phyloP scores from a whole-genome alignment of 2,888 invertebrate species.

The Ectemnius lituratus region DNA sequence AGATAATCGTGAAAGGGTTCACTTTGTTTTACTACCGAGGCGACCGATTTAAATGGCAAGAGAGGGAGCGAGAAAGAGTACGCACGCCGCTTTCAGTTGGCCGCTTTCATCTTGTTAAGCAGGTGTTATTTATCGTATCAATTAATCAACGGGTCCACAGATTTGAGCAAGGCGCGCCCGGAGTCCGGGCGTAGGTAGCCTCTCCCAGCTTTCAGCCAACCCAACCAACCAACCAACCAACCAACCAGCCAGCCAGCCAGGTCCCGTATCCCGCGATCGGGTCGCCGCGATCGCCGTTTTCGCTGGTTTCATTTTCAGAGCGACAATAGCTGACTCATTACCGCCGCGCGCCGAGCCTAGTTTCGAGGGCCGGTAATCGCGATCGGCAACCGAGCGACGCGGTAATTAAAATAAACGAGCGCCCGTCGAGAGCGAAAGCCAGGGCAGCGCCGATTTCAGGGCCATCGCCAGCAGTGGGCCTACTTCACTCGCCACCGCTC shows the following conservation, averaged over 20 bases:
- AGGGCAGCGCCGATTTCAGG: neutral
- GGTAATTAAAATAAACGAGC: constrained; percentile 8
- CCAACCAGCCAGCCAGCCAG: too few relatives aligned
- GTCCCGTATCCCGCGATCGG: too few relatives aligned
- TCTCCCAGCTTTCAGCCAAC: too few relatives aligned
- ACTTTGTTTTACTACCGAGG: too few relatives aligned
- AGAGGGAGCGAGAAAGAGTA: too few relatives aligned
- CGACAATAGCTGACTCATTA: constrained; percentile 10
- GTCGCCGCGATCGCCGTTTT: neutral
- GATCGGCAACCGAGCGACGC: neutral
- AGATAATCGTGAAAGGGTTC: too few relatives aligned
- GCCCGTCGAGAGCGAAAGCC: constrained; percentile 5
- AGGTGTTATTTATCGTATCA: constrained; percentile 10
- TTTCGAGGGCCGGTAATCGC: constrained; percentile 4
- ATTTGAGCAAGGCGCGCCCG: constrained; percentile 2
- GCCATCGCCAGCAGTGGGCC: too few relatives aligned
- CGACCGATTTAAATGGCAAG: too few relatives aligned
- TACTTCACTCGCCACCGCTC: too few relatives aligned
- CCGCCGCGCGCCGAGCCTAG: constrained; percentile 1
- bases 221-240: too few relatives aligned
- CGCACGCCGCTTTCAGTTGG: neutral
- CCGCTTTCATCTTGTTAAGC: constrained; percentile 9
- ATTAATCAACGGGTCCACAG: constrained; percentile 3
- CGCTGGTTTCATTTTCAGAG: constrained; percentile 9
- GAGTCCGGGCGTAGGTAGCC: too few relatives aligned